Percentiles rank a stretch among this genome's conserved stretches.
These are phyloP conservation scores for Poliocrania exsul DNA, from an alignment of 2,797 vertebrate genomes.

Conservation along the genomic window DNA sequence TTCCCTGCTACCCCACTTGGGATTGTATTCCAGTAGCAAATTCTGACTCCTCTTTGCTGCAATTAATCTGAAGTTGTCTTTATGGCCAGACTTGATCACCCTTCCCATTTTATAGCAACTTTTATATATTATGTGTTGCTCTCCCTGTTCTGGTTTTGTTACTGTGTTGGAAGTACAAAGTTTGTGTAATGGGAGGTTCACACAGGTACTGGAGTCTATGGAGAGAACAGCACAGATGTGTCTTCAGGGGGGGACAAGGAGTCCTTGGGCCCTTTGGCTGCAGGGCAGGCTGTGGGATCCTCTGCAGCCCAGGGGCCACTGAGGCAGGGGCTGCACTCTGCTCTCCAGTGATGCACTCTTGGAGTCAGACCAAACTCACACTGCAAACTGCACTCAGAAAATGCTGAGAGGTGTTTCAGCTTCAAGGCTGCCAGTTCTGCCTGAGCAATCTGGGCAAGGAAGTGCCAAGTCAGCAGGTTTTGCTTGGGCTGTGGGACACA, in stretches of 20 bases:
- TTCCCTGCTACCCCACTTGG: not conserved
- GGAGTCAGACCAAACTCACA: not conserved
- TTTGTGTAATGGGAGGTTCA: not conserved
- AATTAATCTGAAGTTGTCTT: not conserved
- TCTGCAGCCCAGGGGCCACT: not conserved
- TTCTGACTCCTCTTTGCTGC: not conserved
- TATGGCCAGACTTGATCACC: not conserved
- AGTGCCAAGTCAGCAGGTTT: rapidly evolving
- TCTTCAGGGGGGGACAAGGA: not conserved
- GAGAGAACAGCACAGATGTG: not conserved
- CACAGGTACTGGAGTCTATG: not conserved
- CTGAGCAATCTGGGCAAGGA: not conserved
- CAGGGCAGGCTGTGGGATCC: not conserved
- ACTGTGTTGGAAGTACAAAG: not conserved
- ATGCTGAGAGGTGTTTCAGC: not conserved
- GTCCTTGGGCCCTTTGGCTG: not conserved
- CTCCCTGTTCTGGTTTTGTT: not conserved
- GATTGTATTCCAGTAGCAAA: not conserved
- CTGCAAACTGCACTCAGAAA: not conserved
- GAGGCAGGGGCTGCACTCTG: not conserved
- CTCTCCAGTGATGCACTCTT: not conserved
- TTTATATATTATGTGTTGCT: not conserved
- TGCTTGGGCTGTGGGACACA: not conserved
- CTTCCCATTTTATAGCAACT: not conserved
- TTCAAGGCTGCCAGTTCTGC: not conserved